These are phyloP conservation scores for Choristoneura fumiferana DNA, from an alignment of 1,140 invertebrate species.

Conservation along the genomic window DNA sequence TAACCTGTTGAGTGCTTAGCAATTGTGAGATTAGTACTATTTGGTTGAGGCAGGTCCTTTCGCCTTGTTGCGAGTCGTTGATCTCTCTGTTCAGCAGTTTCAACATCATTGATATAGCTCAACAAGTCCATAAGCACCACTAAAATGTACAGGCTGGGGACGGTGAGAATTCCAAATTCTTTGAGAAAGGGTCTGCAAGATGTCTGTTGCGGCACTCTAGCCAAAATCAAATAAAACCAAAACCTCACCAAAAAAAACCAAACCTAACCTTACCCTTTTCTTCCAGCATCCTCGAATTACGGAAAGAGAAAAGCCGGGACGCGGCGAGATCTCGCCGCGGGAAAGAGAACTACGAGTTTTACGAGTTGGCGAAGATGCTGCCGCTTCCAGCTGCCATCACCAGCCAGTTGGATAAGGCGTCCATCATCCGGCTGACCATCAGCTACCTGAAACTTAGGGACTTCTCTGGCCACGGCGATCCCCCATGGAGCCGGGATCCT, in stretches of 20 bases:
- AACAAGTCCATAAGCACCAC: no score
- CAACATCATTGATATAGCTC: no score
- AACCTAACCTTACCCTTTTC: slow-evolving; percentile 47
- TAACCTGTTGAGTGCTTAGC: no score
- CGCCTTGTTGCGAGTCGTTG: no score
- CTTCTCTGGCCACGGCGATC: slow-evolving; percentile 96
- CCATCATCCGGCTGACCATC: slow-evolving; percentile 98
- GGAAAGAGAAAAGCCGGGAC: slow-evolving; percentile 98
- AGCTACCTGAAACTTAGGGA: slow-evolving; percentile 97
- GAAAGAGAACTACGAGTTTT: slow-evolving; percentile 99
- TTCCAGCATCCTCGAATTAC: slow-evolving; percentile 95
- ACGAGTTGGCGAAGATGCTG: slow-evolving; percentile 98
- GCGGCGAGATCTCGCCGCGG: slow-evolving; percentile 95
- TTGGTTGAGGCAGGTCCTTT: no score
- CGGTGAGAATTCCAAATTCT: no score
- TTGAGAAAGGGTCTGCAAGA: no score
- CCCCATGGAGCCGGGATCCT: slow-evolving; percentile 92
- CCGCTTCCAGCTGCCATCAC: slow-evolving; percentile 97
- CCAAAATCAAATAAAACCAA: no score
- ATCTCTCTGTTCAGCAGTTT: no score
- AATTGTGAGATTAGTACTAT: no score
- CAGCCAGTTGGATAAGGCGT: slow-evolving; percentile 98
- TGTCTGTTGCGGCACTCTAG: no score
- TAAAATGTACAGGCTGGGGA: no score
- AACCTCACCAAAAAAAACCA: slow-evolving; percentile 1